phyloP scores from a whole-genome alignment of 2,113 vertebrate species.

The Falcunculus frontatus region DNA sequence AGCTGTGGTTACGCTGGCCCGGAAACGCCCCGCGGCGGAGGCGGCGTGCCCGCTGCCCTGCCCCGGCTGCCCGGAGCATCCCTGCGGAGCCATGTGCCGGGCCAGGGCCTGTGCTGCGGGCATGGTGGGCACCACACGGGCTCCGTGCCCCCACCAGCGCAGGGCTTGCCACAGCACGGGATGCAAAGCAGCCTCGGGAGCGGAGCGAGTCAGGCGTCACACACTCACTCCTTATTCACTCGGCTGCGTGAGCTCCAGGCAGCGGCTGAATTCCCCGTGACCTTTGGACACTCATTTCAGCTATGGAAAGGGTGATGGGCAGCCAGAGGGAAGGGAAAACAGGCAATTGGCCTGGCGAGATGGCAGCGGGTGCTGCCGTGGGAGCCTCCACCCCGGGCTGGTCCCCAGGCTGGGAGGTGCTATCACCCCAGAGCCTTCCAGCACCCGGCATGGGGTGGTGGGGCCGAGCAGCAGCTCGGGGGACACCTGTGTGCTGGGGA shows the following conservation, averaged over 20 bases:
- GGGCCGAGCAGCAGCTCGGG: background rate
- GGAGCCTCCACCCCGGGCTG: rapidly evolving
- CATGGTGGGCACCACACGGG: rapidly evolving
- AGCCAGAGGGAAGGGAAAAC: background rate
- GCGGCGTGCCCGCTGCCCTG: background rate
- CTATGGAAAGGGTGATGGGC: background rate
- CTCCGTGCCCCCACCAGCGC: background rate
- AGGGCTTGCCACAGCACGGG: background rate
- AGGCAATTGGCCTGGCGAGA: rapidly evolving
- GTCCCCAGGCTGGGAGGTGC: background rate
- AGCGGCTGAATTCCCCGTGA: background rate
- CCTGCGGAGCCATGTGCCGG: rapidly evolving
- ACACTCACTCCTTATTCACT: background rate
- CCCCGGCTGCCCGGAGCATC: background rate
- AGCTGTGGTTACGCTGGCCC: background rate
- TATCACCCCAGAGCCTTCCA: background rate
- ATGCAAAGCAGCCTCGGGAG: background rate
- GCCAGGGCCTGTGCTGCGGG: background rate
- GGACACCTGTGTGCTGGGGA: rapidly evolving
- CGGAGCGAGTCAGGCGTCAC: background rate
- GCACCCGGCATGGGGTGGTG: rapidly evolving
- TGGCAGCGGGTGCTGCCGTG: background rate
- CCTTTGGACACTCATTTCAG: background rate
- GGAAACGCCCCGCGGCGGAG: background rate
- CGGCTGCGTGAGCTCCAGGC: background rate